Evolutionary conservation across 2,888 invertebrate genomes (phyloP), one percentile per base, ranked within the genome.

Genomic region (Linyphia triangularis): DNA sequence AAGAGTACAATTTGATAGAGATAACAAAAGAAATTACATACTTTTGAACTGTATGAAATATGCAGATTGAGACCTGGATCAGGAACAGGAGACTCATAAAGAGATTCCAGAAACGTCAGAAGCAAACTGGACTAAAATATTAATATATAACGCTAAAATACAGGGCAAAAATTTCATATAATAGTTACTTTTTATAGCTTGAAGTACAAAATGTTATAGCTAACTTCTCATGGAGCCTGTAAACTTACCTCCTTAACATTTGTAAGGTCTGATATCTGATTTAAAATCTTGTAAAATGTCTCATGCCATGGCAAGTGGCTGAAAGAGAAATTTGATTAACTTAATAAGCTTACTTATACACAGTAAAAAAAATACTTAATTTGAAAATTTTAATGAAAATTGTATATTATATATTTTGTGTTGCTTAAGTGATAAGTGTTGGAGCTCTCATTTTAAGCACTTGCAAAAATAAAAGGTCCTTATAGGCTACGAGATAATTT

Each of bases 281-380:
- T 97, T 92, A 97, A 94, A 92, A 97, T 94, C 84, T 92, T 96
- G 94, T 97, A 97, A 94, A 99, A 99, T 92, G 96, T 96, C 93
- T 98, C 98, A 93, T 98, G 98, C 98, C 98, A 99, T 91, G 98
- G 98, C 92, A 99, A 94, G 93, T 96, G 96, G 92, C 98, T 98
- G 91, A 96, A 94, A 91, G 13, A 61, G 13, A 63, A 19, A 10
- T n/a, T n/a, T n/a, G n/a, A n/a, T n/a, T n/a, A n/a, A n/a, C n/a
- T n/a, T n/a, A n/a, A n/a, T n/a, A n/a, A n/a, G n/a, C n/a, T n/a
- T n/a, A n/a, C n/a, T n/a, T n/a, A n/a, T n/a, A n/a, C n/a, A n/a
- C n/a, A n/a, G n/a, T n/a, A n/a, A n/a, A n/a, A n/a, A n/a, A n/a
- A n/a, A n/a, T n/a, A n/a, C n/a, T n/a, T n/a, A n/a, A n/a, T n/a